A percentile compares a stretch with the other conserved stretches of the same genome.
Evolutionary conservation across 2,113 vertebrate species (phyloP).

Genomic region (Regulus satrapa): DNA sequence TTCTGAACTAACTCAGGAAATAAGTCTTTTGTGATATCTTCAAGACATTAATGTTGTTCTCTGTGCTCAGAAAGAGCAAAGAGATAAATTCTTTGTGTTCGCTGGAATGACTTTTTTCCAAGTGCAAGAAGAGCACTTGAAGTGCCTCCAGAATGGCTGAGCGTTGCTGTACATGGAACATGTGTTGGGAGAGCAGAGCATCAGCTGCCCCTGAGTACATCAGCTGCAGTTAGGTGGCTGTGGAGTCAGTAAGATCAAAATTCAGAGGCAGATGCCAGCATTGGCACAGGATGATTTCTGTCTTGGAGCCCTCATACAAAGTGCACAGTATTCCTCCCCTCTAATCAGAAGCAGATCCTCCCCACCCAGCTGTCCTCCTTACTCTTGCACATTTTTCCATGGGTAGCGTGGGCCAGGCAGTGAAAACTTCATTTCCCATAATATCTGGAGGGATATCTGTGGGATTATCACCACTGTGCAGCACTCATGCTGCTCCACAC

Average conservation of each 20-base stretch:
- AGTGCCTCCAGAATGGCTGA: background rate
- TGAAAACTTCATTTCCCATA: constrained; percentile 55
- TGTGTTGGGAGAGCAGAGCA: background rate
- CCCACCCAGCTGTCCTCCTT: constrained; percentile 1
- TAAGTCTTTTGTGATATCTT: background rate
- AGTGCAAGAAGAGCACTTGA: background rate
- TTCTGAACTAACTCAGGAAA: background rate
- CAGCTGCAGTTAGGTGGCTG: background rate
- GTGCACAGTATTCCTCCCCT: background rate
- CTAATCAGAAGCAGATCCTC: constrained; percentile 51
- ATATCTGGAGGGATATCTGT: constrained; percentile 39
- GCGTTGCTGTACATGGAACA: background rate
- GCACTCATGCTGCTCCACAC: background rate
- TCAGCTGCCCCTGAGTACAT: background rate
- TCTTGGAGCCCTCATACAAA: background rate
- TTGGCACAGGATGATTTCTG: background rate
- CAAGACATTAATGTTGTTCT: background rate
- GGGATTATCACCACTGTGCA: constrained; percentile 38
- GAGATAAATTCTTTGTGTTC: background rate
- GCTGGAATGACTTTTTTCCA: background rate
- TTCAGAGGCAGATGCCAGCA: background rate
- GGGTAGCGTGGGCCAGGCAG: background rate
- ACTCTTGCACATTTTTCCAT: background rate
- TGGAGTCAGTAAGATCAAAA: background rate
- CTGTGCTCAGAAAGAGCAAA: background rate